phyloP scores from a whole-genome alignment of 2,888 invertebrate species.

The Xestia c-nigrum region DNA sequence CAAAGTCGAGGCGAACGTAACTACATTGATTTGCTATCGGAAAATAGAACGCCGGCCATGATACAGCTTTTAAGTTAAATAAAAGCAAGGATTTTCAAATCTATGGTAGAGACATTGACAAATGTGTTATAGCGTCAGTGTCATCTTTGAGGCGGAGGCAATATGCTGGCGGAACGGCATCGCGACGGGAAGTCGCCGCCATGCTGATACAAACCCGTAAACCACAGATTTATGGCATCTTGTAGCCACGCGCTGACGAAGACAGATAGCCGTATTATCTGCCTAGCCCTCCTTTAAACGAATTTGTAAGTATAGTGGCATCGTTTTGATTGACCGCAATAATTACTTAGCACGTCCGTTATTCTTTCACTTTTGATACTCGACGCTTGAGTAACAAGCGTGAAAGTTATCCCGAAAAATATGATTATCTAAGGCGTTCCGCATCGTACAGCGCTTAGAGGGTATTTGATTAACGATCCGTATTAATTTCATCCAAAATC shows the following conservation, averaged over 20 bases:
- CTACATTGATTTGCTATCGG: conserved; percentile 42
- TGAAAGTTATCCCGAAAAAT: conserved; percentile 73
- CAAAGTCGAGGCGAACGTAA: conserved; percentile 56
- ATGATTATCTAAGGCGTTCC: conserved; percentile 74
- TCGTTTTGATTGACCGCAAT: conserved; percentile 20
- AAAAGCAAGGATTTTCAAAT: conserved; percentile 45
- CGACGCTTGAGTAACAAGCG: conserved; percentile 33
- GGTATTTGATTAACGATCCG: conserved; percentile 85
- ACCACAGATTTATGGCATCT: conserved; percentile 68
- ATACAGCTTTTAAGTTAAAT: conserved; percentile 55
- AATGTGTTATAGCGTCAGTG: conserved; percentile 59
- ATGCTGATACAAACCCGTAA: conserved; percentile 62
- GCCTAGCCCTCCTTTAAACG: conserved; percentile 37
- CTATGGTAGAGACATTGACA: conserved; percentile 57
- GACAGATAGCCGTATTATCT: conserved; percentile 67
- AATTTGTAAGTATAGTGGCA: conserved; percentile 28
- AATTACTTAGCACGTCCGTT: conserved; percentile 25
- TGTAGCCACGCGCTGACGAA: conserved; percentile 64
- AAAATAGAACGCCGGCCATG: conserved; percentile 52
- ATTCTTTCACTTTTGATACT: conserved; percentile 22
- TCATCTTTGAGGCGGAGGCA: conserved; percentile 47
- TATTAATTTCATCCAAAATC: conserved; percentile 85
- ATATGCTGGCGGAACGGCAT: conserved; percentile 49
- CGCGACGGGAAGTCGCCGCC: conserved; percentile 49
- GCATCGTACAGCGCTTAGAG: conserved; percentile 77